phyloP scores from a whole-genome alignment of 2,888 invertebrate species.

The Mythimna vitellina region DNA sequence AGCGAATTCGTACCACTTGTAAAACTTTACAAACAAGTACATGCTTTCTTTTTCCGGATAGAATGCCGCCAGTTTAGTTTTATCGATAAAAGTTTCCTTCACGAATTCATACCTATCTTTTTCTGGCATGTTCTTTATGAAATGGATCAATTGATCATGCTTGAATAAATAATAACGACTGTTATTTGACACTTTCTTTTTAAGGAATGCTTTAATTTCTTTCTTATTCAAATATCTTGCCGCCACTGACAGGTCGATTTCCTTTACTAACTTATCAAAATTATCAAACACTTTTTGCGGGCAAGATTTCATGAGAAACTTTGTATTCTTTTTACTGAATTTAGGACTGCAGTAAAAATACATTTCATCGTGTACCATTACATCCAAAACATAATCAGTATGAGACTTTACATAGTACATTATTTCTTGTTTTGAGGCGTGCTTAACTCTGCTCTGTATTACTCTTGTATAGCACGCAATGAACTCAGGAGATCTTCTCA shows the following conservation, averaged over 20 bases:
- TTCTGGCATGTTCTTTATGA: constrained; percentile 3
- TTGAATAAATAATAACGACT: neutral
- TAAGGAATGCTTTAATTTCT: neutral
- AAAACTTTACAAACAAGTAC: neutral
- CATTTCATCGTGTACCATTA: neutral
- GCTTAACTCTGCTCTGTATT: neutral
- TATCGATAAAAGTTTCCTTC: neutral
- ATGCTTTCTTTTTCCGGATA: neutral
- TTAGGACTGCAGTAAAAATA: neutral
- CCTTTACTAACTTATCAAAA: neutral
- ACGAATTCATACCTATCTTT: constrained; percentile 8
- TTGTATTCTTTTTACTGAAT: neutral
- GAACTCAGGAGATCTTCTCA: constrained; percentile 72
- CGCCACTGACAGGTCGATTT: neutral
- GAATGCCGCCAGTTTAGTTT: neutral
- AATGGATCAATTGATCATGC: neutral
- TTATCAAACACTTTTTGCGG: constrained; percentile 3
- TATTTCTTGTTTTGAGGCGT: constrained; percentile 1
- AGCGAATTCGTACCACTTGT: constrained; percentile 4
- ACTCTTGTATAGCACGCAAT: constrained; percentile 57
- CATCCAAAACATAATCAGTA: constrained; percentile 3
- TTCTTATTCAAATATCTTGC: neutral
- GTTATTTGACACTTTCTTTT: neutral
- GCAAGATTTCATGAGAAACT: neutral
- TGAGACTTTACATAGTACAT: constrained; percentile 1